Conservation (phyloP, 2,888 invertebrate species). For the Minunthozetes semirufus region DNA sequence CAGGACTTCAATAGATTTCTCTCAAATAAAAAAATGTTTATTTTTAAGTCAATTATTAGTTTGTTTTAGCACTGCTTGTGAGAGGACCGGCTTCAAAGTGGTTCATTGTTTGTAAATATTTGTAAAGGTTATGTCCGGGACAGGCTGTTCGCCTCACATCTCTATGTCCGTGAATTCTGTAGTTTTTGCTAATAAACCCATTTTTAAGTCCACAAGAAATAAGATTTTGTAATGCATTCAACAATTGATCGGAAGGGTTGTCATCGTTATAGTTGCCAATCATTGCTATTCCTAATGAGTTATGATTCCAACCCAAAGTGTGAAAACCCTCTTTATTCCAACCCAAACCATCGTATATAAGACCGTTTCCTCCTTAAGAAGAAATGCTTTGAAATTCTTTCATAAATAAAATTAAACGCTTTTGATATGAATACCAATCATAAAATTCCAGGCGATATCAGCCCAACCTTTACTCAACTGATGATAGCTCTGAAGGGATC, state of each 20-base stretch:
- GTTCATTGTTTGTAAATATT: not conserved
- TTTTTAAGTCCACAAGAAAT: slow-evolving; percentile 28
- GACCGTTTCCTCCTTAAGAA: slow-evolving; percentile 20
- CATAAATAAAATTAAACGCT: not conserved
- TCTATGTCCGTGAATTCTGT: slow-evolving; percentile 34
- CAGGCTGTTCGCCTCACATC: slow-evolving; percentile 32
- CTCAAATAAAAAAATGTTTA: not conserved
- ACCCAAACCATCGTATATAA: slow-evolving; percentile 32
- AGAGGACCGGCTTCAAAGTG: slow-evolving; percentile 4
- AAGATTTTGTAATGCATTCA: not conserved
- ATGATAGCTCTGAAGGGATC: slow-evolving; percentile 28
- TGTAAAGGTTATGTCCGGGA: slow-evolving; percentile 33
- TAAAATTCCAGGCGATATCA: slow-evolving; percentile 36
- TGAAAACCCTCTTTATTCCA: slow-evolving; percentile 36
- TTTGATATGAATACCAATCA: slow-evolving; percentile 8
- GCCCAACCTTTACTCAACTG: slow-evolving; percentile 32
- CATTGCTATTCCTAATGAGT: slow-evolving; percentile 33
- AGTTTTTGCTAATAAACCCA: slow-evolving; percentile 10
- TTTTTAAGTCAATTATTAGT: not conserved
- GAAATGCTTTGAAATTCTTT: not conserved
- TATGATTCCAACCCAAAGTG: slow-evolving; percentile 33
- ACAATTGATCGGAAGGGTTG: not conserved
- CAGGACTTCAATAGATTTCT: not conserved
- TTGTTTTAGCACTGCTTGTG: too few relatives aligned
- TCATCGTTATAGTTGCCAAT: slow-evolving; percentile 32